Evolutionary conservation across 2,797 vertebrate species (phyloP), one percentile per base, ranked within the genome.

Genomic region (Bryconaethiops microstoma): DNA sequence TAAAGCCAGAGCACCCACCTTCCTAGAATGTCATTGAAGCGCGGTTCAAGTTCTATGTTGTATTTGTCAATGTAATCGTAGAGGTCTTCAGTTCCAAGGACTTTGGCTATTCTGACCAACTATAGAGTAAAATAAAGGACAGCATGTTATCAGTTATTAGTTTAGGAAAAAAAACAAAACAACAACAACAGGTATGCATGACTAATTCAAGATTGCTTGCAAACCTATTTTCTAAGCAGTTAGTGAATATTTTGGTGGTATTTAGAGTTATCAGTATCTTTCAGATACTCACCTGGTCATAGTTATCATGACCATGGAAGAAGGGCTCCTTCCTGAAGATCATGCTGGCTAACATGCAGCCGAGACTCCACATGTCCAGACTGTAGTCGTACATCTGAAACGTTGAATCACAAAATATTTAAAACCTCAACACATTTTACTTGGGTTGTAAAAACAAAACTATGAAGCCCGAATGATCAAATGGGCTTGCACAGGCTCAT

Each of bases 301-400:
- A 96, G 91, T 96, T 96, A 87, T 96, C 95, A 76, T 96, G 95
- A 83, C 95, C 95, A 59, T 96, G 95, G 90, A 96, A 96, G 90
- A 96, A 96, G 2, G 95, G 95, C 88, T 96, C 95, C 94, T 96
- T 96, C 87, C 95, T 93, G 89, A 96, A 96, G 91, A 96, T 96
- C 95, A 96, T 96, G 91, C 95, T 96, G 81, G 95, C 95, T 85
- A 96, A 88, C 95, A 96, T 96, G 89, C 95, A 96, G 67, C 95
- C 95, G 92, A 96, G 93, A 87, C 95, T 96, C 95, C 95, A 96
- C 95, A 96, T 96, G 86, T 96, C 95, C 93, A 96, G 92, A 89
- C 95, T 96, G 92, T 96, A 96, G 91, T 96, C 95, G 9, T 96
- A 96, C 95, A 96, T 96, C 95, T 96, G 69, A 29, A 29, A 29